Percentiles rank a stretch among this genome's conserved stretches.
These are phyloP conservation scores for Gadopsis marmoratus DNA, from an alignment of 2,797 vertebrate genomes.

Conservation along the genomic window DNA sequence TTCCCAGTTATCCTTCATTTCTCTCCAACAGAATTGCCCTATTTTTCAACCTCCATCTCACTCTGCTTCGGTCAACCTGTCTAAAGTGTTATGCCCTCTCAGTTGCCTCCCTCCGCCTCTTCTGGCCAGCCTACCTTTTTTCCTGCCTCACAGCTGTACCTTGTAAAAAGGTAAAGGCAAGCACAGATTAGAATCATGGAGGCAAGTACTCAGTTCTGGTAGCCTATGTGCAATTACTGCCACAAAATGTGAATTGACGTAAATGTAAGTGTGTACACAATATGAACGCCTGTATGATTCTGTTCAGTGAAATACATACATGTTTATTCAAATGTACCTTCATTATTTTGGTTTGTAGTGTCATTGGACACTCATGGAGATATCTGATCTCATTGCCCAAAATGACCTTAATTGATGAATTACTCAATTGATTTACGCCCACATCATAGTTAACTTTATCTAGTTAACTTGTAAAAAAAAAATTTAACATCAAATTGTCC, in stretches of 20 bases:
- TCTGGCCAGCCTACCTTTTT: slow-evolving; percentile 17
- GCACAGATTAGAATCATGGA: slow-evolving; percentile 8
- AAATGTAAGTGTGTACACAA: background rate
- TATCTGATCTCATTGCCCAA: background rate
- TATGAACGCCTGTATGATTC: background rate
- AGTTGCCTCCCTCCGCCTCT: slow-evolving; percentile 17
- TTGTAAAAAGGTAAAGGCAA: slow-evolving; percentile 14
- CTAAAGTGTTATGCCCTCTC: slow-evolving; percentile 48
- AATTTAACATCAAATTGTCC: slow-evolving; percentile 24
- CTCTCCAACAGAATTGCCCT: slow-evolving; percentile 77
- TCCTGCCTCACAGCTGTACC: background rate
- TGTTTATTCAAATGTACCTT: no score
- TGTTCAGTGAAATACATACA: background rate
- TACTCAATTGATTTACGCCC: slow-evolving; percentile 17
- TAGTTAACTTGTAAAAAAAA: slow-evolving; percentile 16
- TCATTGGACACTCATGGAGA: slow-evolving; percentile 1
- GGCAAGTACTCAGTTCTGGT: background rate
- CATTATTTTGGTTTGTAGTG: background rate
- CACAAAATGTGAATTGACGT: background rate
- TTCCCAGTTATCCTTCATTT: slow-evolving; percentile 81
- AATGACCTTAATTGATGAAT: slow-evolving; percentile 11
- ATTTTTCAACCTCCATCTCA: slow-evolving; percentile 81
- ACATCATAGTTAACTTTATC: slow-evolving; percentile 20
- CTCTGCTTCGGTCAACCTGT: slow-evolving; percentile 71
- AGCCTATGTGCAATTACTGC: background rate